Base-by-base conservation (phyloP, 2,113 vertebrate genomes). In the Chaetodon trifascialis region DNA sequence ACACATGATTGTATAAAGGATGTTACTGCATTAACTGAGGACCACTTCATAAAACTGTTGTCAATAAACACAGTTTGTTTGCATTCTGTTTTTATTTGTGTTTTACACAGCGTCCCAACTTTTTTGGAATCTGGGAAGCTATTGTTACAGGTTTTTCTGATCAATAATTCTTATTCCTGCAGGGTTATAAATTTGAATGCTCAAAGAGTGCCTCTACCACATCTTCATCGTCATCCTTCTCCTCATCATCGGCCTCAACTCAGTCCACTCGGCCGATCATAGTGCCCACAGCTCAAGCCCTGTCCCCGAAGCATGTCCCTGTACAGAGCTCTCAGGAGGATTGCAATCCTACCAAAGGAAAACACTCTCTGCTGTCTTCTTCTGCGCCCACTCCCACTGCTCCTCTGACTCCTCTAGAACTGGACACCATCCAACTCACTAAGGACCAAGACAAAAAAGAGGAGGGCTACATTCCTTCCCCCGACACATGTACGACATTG, bases 281-380 rank as follows among this genome's bases (percentile, higher is more conserved):
- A 88, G 97, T 99, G 78, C 97, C 98, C 68, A 97, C 97, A n/a
- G 96, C 96, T 77, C 92, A 80, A 86, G 90, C 91, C 91, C 92
- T 63, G 92, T 96, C 86, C 77, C 83, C 89, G 42, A 92, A 92
- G 46, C 82, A 59, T 23, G 84, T 77, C 69, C 89, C 90, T 59
- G 44, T 76, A 72, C 86, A 84, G 1, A 80, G 11, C 1, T 82
- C 88, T 76, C 88, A 55, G 16, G 93, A 87, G 87, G 92, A 86
- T 58, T 78, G 72, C 16, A 70, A 59, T 19, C 76, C 77, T 30
- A 82, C 76, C 91, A 96, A 92, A 78, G 84, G 80, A 79, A 63
- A 88, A 68, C 79, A 78, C 9, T 83, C 78, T 15, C 79, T 58
- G 46, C 49, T 66, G 0, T 56, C 86, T 79, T 68, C 80, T 1